Evolutionary conservation across 2,888 invertebrate species (phyloP), one percentile per base, ranked within the genome.

Genomic region (Dichetophora obliterata): DNA sequence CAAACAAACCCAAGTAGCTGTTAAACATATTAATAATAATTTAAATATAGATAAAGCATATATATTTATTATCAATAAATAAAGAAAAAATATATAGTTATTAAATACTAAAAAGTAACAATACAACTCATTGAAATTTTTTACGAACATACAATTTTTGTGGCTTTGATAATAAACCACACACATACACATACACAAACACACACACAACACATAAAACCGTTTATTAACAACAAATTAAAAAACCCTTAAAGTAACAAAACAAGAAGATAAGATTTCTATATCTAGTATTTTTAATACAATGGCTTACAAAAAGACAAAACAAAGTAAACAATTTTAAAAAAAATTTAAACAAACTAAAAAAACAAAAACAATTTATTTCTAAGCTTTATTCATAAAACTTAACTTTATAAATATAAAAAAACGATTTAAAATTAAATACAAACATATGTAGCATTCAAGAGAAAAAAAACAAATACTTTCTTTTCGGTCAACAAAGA

Each of bases 321-420:
- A 72, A 22, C 22, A 43, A 27, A 16, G 50, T 24, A 24, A 69
- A 69, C 24, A 27, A 69, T n/a, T 24, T 8, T 22, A 50, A 22
- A 11, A 69, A 16, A 50, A 52, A 50, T 5, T 50, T 24, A 24
- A 50, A 52, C 22, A 69, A 69, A 69, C 31, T 3, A 70, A 70
- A 31, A 52, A 70, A 31, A 52, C 8, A 70, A 73, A 77, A 66
- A 48, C n/a, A 59, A 77, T 75, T 75, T 75, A 79, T 69, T 79
- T 77, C 73, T 77, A 77, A 79, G 77, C 72, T 75, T 77, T 57
- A 57, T 71, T 75, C 71, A 76, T 79, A 75, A 43, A 43, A 77
- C 75, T 79, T 69, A 75, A 79, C 71, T 79, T 31, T 31, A 70
- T 78, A 43, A 11, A 75, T 72, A 72, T 79, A 75, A 65, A 77